A percentile compares a stretch with the other conserved stretches of the same genome.
Conservation (phyloP, 2,888 invertebrate species). For the Monochamus alternatus region DNA sequence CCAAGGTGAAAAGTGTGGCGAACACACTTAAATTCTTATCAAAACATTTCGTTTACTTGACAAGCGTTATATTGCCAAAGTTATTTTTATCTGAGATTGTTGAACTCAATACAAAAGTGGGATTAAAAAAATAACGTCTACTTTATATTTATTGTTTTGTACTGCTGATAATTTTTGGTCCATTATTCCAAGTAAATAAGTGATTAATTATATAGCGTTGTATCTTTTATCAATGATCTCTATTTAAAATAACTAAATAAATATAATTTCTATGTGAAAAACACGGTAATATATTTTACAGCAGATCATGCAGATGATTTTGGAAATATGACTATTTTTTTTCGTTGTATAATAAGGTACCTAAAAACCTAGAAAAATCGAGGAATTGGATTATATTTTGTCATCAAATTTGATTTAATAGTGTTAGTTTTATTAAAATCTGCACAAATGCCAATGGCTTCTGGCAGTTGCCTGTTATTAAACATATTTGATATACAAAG, state of each 20-base stretch:
- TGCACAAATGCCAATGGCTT: too few relatives aligned
- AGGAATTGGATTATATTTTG: too few relatives aligned
- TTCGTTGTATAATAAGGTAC: too few relatives aligned
- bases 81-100: conserved; percentile 31
- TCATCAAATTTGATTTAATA: too few relatives aligned
- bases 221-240: not conserved
- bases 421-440: too few relatives aligned
- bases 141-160: not conserved
- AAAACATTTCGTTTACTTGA: conserved; percentile 25
- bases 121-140: conserved; percentile 26
- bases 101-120: conserved; percentile 28
- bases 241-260: not conserved
- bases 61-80: conserved; percentile 36
- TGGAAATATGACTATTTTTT: too few relatives aligned
- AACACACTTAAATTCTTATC: conserved; percentile 32
- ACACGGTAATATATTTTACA: too few relatives aligned
- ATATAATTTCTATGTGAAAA: not conserved
- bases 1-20: conserved; percentile 14
- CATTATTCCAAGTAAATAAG: not conserved
- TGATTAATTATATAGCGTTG: not conserved
- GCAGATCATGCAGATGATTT: too few relatives aligned
- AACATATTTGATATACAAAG: too few relatives aligned
- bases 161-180: conserved; percentile 6
- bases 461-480: too few relatives aligned
- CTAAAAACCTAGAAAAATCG: too few relatives aligned